Evolutionary conservation across 2,113 vertebrate genomes (phyloP).

Genomic region (Grus americana): DNA sequence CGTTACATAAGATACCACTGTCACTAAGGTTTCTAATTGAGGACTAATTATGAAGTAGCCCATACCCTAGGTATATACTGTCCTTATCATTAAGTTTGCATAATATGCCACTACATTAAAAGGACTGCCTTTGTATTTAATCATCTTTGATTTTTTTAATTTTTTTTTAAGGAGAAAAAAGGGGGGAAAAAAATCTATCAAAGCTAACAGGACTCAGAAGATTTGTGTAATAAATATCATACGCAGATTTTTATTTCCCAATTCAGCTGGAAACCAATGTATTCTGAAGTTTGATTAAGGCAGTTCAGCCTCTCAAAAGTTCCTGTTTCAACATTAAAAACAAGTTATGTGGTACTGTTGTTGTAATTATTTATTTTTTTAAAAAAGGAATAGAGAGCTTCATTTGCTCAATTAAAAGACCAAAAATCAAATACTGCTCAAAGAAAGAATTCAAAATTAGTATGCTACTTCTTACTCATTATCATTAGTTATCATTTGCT

Average conservation of each 20-base stretch:
- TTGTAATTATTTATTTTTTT: not conserved
- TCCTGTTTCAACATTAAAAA: slow-evolving; percentile 39
- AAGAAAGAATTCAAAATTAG: not conserved
- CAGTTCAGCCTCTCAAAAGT: slow-evolving; percentile 54
- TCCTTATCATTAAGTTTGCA: slow-evolving; percentile 68
- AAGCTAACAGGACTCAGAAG: slow-evolving; percentile 79
- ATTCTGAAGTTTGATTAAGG: slow-evolving; percentile 76
- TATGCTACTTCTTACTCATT: not conserved
- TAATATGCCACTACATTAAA: slow-evolving; percentile 62
- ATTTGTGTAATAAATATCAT: slow-evolving; percentile 74
- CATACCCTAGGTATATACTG: not conserved
- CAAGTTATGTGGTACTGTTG: not conserved
- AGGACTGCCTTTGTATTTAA: slow-evolving; percentile 67
- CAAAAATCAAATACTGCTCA: not conserved
- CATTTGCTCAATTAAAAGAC: slow-evolving; percentile 20
- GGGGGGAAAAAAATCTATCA: slow-evolving; percentile 38
- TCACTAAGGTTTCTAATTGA: not conserved
- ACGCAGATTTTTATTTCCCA: slow-evolving; percentile 76
- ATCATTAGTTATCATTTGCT: not conserved
- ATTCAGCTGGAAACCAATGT: slow-evolving; percentile 63
- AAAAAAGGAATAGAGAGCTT: not conserved
- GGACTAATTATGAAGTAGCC: not conserved
- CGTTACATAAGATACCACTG: not conserved
- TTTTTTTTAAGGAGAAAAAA: slow-evolving; percentile 9
- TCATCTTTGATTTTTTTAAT: slow-evolving; percentile 58